Percentiles rank a stretch among this genome's conserved stretches.
phyloP scores from a whole-genome alignment of 2,888 invertebrate genomes.

The Hemithea aestivaria region DNA sequence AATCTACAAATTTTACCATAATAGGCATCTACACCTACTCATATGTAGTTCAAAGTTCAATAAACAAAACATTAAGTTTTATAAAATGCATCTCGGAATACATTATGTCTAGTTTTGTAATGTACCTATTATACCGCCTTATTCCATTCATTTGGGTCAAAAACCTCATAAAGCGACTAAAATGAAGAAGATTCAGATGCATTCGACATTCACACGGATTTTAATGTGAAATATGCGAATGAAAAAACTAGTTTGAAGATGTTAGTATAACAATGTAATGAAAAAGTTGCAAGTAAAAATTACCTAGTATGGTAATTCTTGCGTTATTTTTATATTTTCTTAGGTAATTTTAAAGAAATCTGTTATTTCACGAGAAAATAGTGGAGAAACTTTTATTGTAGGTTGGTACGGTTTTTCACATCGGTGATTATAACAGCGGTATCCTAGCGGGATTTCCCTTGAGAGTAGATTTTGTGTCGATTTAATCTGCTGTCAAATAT shows the following conservation, averaged over 20 bases:
- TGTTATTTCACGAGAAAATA: slow-evolving; percentile 1
- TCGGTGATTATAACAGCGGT: no score
- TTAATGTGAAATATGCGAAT: slow-evolving; percentile 22
- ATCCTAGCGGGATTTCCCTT: no score
- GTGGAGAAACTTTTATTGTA: not conserved
- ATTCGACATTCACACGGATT: slow-evolving; percentile 11
- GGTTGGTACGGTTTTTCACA: no score
- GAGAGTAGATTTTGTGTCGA: no score
- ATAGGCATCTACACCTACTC: no score
- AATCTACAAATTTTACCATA: no score
- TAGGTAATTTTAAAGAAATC: no score
- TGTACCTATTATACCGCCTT: slow-evolving; percentile 3
- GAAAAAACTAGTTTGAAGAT: slow-evolving; percentile 13
- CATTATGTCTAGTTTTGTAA: slow-evolving; percentile 19
- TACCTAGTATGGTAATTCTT: no score
- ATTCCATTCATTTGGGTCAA: slow-evolving; percentile 13
- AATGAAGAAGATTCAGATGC: slow-evolving; percentile 16
- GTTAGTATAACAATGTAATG: slow-evolving; percentile 13
- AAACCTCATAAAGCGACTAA: slow-evolving; percentile 23
- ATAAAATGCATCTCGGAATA: slow-evolving; percentile 6
- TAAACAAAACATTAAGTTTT: no score
- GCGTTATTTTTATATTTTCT: no score
- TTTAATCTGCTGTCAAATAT: no score
- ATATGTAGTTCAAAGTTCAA: no score
- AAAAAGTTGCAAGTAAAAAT: slow-evolving; percentile 6